These are phyloP conservation scores for Pristionchus pacificus DNA, from an alignment of 1,140 invertebrate species.

Conservation along the genomic window DNA sequence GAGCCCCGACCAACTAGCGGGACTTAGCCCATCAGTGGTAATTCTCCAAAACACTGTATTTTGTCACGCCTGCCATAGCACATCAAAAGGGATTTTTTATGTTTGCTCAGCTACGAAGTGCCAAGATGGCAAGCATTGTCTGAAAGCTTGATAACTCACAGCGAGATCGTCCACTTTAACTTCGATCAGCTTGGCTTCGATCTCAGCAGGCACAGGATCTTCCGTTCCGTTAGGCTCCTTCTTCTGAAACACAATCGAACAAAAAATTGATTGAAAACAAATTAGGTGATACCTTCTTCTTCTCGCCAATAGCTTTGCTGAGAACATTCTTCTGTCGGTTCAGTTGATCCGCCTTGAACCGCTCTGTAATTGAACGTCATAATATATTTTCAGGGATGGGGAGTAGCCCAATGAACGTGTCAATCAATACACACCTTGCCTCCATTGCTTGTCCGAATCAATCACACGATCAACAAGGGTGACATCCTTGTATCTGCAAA, in stretches of 20 bases:
- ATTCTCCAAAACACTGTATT: no score
- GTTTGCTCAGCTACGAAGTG: no score
- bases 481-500: not conserved
- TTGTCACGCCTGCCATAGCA: no score
- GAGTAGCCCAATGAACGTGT: not conserved
- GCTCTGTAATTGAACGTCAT: conserved; percentile 61
- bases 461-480: not conserved
- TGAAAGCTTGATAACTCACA: no score
- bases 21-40: no score
- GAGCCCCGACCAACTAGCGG: no score
- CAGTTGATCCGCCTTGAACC: conserved; percentile 82
- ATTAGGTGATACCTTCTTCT: conserved; percentile 85
- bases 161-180: conserved; percentile 68
- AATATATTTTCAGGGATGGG: not conserved
- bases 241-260: conserved; percentile 61
- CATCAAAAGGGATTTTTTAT: no score
- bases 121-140: conserved; percentile 18
- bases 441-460: not conserved
- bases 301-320: conserved; percentile 92
- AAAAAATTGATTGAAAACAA: conserved; percentile 36
- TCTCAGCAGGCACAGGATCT: conserved; percentile 67
- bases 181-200: conserved; percentile 67
- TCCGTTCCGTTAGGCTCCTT: conserved; percentile 76
- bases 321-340: conserved; percentile 94
- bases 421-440: conserved; percentile 60